phyloP scores from a whole-genome alignment of 2,113 vertebrate genomes.

The Carassius gibelio region DNA sequence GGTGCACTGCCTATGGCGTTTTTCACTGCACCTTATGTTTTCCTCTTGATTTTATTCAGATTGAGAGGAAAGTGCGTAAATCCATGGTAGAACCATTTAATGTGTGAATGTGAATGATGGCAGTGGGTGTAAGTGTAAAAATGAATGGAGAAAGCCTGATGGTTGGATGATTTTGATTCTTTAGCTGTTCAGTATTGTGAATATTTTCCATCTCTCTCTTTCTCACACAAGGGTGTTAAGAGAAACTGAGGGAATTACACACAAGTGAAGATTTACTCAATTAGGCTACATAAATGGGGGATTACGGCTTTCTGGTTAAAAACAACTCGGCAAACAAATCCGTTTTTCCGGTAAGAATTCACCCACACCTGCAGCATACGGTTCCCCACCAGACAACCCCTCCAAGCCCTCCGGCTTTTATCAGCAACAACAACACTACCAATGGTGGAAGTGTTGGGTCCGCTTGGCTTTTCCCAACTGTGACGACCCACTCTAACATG shows the following conservation, averaged over 20 bases:
- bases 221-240: slow-evolving; percentile 63
- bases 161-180: slow-evolving; percentile 32
- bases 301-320: slow-evolving; percentile 99
- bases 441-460: slow-evolving; percentile 90
- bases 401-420: slow-evolving; percentile 92
- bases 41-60: not conserved
- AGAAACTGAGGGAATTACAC: slow-evolving; percentile 68
- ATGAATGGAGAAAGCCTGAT: not conserved
- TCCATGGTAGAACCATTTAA: not conserved
- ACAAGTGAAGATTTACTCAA: slow-evolving; percentile 67
- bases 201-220: not conserved
- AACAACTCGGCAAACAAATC: slow-evolving; percentile 97
- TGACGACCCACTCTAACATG: slow-evolving; percentile 91
- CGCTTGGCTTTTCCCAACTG: slow-evolving; percentile 94
- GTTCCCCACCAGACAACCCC: slow-evolving; percentile 93
- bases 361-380: slow-evolving; percentile 95
- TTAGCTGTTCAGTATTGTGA: not conserved
- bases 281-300: slow-evolving; percentile 91
- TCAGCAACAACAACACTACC: slow-evolving; percentile 95
- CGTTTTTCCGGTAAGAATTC: slow-evolving; percentile 96
- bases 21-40: not conserved
- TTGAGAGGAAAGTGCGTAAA: not conserved
- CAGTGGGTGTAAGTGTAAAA: not conserved
- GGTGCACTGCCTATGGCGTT: slow-evolving; percentile 29
- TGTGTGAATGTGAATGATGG: not conserved